Evolutionary conservation across 1,140 invertebrate genomes (phyloP).

Genomic region (Calephelis nemesis): DNA sequence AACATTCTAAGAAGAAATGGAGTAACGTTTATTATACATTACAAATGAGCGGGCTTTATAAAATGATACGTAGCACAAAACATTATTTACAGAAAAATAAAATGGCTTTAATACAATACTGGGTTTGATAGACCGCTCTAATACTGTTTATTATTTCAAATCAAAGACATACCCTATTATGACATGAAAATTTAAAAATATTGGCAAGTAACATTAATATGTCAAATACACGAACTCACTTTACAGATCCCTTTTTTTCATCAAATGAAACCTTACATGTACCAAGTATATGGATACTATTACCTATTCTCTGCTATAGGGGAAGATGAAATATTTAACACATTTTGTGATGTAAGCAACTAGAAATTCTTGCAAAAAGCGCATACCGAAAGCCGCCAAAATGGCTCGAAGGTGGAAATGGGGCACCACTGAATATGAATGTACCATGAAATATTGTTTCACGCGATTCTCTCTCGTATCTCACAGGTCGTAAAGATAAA

Average conservation of each 20-base stretch:
- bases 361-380: not conserved
- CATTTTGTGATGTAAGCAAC: no score
- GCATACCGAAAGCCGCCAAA: constrained; percentile 16
- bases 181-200: no score
- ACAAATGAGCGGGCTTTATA: not conserved
- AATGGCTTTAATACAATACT: not conserved
- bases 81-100: not conserved
- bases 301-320: no score
- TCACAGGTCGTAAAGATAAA: not conserved
- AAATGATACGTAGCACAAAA: not conserved
- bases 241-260: no score
- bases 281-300: no score
- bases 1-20: no score
- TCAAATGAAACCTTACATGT: no score
- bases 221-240: no score
- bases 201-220: no score
- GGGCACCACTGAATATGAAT: constrained; percentile 25
- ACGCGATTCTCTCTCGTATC: constrained; percentile 2
- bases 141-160: no score
- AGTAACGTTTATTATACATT: not conserved
- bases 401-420: constrained; percentile 20
- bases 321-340: no score
- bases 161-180: no score
- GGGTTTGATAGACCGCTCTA: not conserved
- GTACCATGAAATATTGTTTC: constrained; percentile 12